These are phyloP conservation scores for Capitulum mitella DNA, from an alignment of 2,888 invertebrate species.

Conservation along the genomic window DNA sequence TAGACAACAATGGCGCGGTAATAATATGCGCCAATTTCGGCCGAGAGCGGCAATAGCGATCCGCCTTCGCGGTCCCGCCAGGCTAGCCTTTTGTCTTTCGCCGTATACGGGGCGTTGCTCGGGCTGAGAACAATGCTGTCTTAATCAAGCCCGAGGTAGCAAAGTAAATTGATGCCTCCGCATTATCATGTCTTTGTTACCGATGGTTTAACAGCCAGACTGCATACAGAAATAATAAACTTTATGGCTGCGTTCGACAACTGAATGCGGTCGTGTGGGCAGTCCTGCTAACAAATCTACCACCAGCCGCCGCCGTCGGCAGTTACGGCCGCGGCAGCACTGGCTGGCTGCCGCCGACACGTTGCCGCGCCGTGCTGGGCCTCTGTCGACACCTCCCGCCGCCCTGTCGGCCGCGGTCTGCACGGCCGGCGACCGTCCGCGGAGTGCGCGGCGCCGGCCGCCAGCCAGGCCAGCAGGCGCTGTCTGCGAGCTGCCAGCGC, in stretches of 20 bases:
- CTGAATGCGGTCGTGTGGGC: background rate
- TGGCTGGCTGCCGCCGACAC: background rate
- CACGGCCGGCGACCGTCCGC: too few relatives aligned
- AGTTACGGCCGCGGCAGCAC: background rate
- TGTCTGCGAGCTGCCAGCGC: too few relatives aligned
- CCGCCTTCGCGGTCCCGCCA: background rate
- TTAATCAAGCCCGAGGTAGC: background rate
- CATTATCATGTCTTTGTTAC: background rate
- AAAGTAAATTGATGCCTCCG: background rate
- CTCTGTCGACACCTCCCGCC: too few relatives aligned
- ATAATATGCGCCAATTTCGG: background rate
- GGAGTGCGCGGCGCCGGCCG: too few relatives aligned
- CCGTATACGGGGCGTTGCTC: background rate
- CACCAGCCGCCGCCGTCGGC: background rate
- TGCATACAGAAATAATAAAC: background rate
- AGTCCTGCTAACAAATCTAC: background rate
- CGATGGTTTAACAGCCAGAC: background rate
- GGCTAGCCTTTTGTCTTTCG: background rate
- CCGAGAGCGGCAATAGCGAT: too few relatives aligned
- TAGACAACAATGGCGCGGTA: slow-evolving; percentile 9
- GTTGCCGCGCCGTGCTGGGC: too few relatives aligned
- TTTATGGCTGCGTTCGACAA: background rate
- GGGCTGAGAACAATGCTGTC: background rate
- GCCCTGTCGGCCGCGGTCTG: too few relatives aligned
- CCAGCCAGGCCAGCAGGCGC: too few relatives aligned